These are phyloP conservation scores for Drosophila pseudoobscura DNA, from an alignment of 1,140 invertebrate species.

Conservation along the genomic window DNA sequence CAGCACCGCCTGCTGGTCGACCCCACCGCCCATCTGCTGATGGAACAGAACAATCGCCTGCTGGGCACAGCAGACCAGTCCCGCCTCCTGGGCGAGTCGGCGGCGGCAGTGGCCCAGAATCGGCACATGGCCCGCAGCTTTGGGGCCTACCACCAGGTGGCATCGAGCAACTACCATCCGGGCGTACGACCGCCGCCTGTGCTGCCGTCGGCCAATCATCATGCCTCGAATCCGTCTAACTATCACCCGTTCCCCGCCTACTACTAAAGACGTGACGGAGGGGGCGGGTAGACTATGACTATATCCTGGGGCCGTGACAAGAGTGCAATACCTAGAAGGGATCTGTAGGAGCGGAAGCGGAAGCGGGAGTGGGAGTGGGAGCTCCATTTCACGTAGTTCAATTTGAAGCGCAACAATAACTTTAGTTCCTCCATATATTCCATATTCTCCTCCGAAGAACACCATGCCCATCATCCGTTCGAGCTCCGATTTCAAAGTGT, in stretches of 20 bases:
- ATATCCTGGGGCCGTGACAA: constrained; percentile 23
- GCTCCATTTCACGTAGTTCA: constrained; percentile 4
- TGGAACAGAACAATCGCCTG: constrained; percentile 82
- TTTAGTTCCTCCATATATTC: too few species aligned
- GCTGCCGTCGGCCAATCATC: constrained; percentile 79
- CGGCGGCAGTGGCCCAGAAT: constrained; percentile 74
- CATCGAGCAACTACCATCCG: constrained; percentile 81
- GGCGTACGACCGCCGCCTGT: constrained; percentile 79
- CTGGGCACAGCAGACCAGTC: constrained; percentile 78
- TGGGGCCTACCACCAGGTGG: constrained; percentile 83
- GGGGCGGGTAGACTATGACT: too few species aligned
- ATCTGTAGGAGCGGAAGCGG: too few species aligned
- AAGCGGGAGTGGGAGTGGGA: too few species aligned
- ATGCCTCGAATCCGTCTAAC: constrained; percentile 83
- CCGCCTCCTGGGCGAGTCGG: constrained; percentile 72
- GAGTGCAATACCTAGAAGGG: constrained; percentile 41
- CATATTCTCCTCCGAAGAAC: too few species aligned
- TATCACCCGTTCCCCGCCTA: constrained; percentile 83
- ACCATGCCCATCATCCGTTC: not conserved
- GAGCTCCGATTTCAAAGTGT: constrained; percentile 47
- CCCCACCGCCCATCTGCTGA: constrained; percentile 81
- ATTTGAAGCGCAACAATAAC: not conserved
- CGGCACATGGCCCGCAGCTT: constrained; percentile 82
- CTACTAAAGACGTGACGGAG: constrained; percentile 52
- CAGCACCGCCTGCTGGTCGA: constrained; percentile 80